phyloP scores from a whole-genome alignment of 2,888 invertebrate genomes.

The Chironomus tentans region DNA sequence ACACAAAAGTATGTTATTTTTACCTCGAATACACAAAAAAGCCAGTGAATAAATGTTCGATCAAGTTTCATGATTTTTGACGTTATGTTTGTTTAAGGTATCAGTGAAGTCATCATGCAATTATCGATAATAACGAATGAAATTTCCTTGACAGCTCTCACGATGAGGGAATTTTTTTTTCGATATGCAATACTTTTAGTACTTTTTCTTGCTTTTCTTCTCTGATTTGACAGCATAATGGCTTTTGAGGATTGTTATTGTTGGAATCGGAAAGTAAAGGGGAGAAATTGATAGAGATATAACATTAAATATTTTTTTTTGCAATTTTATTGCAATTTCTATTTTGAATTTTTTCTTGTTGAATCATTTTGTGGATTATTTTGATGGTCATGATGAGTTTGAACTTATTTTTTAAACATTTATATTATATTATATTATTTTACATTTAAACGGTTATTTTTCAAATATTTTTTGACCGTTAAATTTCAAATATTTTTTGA shows the following conservation, averaged over 20 bases:
- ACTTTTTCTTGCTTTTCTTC: too few relatives aligned
- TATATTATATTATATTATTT: too few relatives aligned
- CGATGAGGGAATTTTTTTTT: neutral
- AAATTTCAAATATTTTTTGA: too few relatives aligned
- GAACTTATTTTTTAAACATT: too few relatives aligned
- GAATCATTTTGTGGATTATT: too few relatives aligned
- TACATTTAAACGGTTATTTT: too few relatives aligned
- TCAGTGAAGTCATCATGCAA: constrained; percentile 12
- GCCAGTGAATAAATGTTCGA: neutral
- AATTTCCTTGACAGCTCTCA: neutral
- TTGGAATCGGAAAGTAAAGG: neutral
- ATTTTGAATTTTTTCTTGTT: too few relatives aligned
- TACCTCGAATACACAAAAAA: neutral
- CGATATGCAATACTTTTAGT: too few relatives aligned
- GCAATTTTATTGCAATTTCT: too few relatives aligned
- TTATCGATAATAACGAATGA: neutral
- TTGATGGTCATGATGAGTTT: too few relatives aligned
- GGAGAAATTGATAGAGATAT: neutral
- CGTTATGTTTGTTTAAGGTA: constrained; percentile 3
- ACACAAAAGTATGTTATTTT: neutral
- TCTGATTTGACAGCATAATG: neutral
- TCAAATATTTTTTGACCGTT: too few relatives aligned
- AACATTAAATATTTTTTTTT: too few relatives aligned
- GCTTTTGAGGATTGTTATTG: neutral
- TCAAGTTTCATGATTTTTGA: constrained; percentile 6